phyloP scores from a whole-genome alignment of 2,113 vertebrate genomes.

The Tor tambroides region DNA sequence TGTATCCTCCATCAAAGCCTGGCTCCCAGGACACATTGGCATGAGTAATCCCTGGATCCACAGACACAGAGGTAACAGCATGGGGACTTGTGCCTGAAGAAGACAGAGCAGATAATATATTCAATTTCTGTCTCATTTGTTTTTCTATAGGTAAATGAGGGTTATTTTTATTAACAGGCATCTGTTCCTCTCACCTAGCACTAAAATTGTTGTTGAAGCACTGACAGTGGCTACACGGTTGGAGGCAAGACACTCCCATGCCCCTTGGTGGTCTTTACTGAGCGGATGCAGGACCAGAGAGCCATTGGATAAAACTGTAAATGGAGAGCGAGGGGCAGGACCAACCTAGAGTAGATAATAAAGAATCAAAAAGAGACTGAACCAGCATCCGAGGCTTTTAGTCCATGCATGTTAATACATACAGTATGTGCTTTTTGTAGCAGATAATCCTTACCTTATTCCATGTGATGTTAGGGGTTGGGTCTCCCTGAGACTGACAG shows the following conservation, averaged over 20 bases:
- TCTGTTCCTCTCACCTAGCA: slow-evolving; percentile 81
- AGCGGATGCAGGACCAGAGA: slow-evolving; percentile 86
- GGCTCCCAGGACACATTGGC: slow-evolving; percentile 92
- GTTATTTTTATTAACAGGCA: background rate
- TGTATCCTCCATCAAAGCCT: slow-evolving; percentile 92
- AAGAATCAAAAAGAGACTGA: background rate
- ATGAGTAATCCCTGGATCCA: slow-evolving; percentile 79
- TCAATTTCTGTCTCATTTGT: background rate
- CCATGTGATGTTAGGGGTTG: slow-evolving; percentile 86
- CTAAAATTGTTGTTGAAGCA: slow-evolving; percentile 80
- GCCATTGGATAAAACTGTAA: slow-evolving; percentile 79
- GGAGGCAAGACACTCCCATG: slow-evolving; percentile 87
- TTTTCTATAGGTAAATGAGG: background rate
- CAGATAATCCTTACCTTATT: slow-evolving; percentile 82
- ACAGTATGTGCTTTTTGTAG: too few relatives aligned
- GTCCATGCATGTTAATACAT: background rate
- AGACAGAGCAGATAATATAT: background rate
- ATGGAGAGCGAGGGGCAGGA: slow-evolving; percentile 67
- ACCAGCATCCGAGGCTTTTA: background rate
- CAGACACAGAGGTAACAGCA: slow-evolving; percentile 78
- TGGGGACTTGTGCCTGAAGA: slow-evolving; percentile 92
- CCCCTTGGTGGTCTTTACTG: slow-evolving; percentile 87
- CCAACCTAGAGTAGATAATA: slow-evolving; percentile 71
- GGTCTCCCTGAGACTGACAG: slow-evolving; percentile 84
- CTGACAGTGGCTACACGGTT: slow-evolving; percentile 86